These are phyloP conservation scores for Barnardius zonarius DNA, from an alignment of 2,113 vertebrate species.

Conservation along the genomic window DNA sequence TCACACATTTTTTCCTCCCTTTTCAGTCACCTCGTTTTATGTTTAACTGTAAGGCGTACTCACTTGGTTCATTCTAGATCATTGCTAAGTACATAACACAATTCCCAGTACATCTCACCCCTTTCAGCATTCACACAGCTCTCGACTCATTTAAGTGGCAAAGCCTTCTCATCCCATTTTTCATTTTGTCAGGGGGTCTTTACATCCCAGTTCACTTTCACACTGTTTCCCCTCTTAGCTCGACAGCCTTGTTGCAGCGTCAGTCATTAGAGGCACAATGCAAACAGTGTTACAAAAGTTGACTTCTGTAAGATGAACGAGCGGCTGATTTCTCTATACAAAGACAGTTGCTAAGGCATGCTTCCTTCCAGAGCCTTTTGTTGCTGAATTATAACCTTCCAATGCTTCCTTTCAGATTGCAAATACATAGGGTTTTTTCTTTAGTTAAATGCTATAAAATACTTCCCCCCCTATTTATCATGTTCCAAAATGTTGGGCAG, in stretches of 20 bases:
- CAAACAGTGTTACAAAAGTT: slow-evolving; percentile 73
- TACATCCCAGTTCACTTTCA: slow-evolving; percentile 60
- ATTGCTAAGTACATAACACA: slow-evolving; percentile 67
- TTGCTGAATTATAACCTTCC: slow-evolving; percentile 69
- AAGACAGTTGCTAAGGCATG: slow-evolving; percentile 75
- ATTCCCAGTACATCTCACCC: slow-evolving; percentile 27
- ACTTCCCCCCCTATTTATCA: not conserved
- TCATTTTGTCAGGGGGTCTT: slow-evolving; percentile 64
- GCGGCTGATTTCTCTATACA: slow-evolving; percentile 61
- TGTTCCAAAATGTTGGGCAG: not conserved
- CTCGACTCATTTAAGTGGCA: slow-evolving; percentile 52
- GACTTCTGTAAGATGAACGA: slow-evolving; percentile 77
- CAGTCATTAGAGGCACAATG: slow-evolving; percentile 71
- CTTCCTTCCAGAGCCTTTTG: slow-evolving; percentile 71
- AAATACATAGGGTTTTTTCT: slow-evolving; percentile 16
- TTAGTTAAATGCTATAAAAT: slow-evolving; percentile 26
- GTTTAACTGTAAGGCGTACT: slow-evolving; percentile 8
- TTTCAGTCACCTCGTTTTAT: not conserved
- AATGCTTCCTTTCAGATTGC: slow-evolving; percentile 52
- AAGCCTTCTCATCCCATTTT: slow-evolving; percentile 64
- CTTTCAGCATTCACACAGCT: slow-evolving; percentile 40
- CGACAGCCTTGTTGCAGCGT: slow-evolving; percentile 40
- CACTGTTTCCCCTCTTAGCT: slow-evolving; percentile 58
- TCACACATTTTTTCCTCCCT: not conserved
- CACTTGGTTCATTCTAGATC: slow-evolving; percentile 35